A percentile compares a stretch with the other conserved stretches of the same genome.
Evolutionary conservation across 2,113 vertebrate genomes (phyloP).

Genomic region (Struthidea cinerea): DNA sequence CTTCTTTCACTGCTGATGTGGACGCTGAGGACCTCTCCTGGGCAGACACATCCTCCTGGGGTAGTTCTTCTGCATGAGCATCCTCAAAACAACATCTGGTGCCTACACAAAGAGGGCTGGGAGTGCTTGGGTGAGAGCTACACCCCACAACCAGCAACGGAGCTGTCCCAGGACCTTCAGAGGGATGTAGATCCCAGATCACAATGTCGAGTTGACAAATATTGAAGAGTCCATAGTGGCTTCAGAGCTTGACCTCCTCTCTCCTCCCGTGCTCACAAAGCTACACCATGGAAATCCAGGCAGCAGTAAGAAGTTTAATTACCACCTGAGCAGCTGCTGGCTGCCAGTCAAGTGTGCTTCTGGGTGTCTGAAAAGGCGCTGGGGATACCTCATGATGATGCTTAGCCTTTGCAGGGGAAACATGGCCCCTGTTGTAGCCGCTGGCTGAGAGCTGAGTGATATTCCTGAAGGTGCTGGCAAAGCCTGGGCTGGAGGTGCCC

Average conservation of each 20-base stretch:
- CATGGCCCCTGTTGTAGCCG: rapidly evolving
- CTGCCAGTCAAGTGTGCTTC: neutral
- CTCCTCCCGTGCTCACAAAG: neutral
- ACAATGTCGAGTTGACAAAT: neutral
- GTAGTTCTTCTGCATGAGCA: neutral
- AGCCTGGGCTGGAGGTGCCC: neutral
- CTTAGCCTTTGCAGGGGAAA: neutral
- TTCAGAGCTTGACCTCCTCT: neutral
- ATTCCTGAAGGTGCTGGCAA: neutral
- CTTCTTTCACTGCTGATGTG: neutral
- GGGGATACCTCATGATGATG: neutral
- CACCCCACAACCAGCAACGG: rapidly evolving
- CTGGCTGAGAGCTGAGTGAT: neutral
- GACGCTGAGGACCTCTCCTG: neutral
- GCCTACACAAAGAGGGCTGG: neutral
- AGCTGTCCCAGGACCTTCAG: rapidly evolving
- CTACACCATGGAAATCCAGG: neutral
- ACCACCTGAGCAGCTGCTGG: neutral
- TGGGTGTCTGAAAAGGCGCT: neutral
- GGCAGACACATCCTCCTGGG: neutral
- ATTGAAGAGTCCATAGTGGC: neutral
- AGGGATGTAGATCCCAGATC: neutral
- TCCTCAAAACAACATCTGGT: neutral
- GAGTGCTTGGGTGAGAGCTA: neutral
- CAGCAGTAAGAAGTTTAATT: neutral